These are phyloP conservation scores for Nephrotoma flavescens DNA, from an alignment of 2,888 invertebrate genomes.

Conservation along the genomic window DNA sequence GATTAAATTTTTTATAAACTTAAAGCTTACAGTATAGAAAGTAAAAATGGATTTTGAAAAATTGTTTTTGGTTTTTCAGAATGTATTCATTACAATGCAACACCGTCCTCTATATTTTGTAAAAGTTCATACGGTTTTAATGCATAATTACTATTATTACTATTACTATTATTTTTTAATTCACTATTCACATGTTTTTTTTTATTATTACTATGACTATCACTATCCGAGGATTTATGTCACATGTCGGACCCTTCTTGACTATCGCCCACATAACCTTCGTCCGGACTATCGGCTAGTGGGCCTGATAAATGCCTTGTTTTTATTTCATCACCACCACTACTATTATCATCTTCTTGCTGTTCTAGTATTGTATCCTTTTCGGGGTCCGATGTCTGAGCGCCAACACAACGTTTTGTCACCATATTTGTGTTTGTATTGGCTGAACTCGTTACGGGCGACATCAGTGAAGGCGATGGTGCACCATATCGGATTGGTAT, in stretches of 20 bases:
- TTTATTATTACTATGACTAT: neutral
- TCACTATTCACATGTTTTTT: neutral
- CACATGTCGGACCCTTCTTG: conserved; percentile 53
- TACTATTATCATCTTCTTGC: conserved; percentile 32
- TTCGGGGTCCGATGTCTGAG: conserved; percentile 41
- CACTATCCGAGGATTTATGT: conserved; percentile 25
- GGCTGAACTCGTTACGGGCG: conserved; percentile 13
- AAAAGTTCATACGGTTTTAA: conserved; percentile 1
- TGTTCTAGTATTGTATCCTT: conserved; percentile 28
- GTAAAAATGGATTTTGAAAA: neutral
- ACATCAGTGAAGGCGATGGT: conserved; percentile 14
- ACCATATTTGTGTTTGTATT: conserved; percentile 22
- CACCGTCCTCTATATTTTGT: conserved; percentile 25
- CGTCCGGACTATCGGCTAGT: conserved; percentile 70
- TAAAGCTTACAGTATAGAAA: neutral
- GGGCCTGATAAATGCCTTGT: conserved; percentile 33
- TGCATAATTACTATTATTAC: conserved; percentile 3
- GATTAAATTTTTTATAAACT: neutral
- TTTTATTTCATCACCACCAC: conserved; percentile 24
- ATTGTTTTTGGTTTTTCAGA: neutral
- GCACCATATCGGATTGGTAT: conserved; percentile 16
- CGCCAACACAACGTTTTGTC: conserved; percentile 43
- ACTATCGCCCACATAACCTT: conserved; percentile 71
- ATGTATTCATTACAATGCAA: conserved; percentile 22
- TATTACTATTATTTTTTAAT: neutral